A percentile compares a stretch with the other conserved stretches of the same genome.
Evolutionary conservation across 2,113 vertebrate genomes (phyloP).

Genomic region (Catharus bicknelli): DNA sequence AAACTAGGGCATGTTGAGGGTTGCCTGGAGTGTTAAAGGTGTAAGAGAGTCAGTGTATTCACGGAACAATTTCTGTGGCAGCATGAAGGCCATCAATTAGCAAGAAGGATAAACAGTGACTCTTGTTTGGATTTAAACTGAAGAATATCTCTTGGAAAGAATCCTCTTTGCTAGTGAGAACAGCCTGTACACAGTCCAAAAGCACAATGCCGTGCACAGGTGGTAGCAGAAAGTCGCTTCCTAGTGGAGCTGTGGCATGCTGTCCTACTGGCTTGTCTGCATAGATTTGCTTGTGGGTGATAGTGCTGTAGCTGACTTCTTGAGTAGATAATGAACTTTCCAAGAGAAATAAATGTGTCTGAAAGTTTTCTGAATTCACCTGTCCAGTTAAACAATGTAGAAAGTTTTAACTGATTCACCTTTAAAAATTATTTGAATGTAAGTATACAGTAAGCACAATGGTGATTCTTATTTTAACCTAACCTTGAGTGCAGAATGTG

Average conservation of each 20-base stretch:
- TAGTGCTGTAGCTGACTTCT: background rate
- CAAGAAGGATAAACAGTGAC: conserved; percentile 21
- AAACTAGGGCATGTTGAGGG: conserved; percentile 18
- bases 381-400: background rate
- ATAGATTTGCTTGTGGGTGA: background rate
- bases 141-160: conserved; percentile 33
- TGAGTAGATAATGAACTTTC: background rate
- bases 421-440: background rate
- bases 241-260: conserved; percentile 9
- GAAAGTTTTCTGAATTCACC: background rate
- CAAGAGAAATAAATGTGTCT: background rate
- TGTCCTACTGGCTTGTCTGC: conserved; percentile 31
- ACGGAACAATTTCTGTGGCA: conserved; percentile 25
- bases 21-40: conserved; percentile 10
- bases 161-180: background rate
- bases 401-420: background rate
- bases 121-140: conserved; percentile 16
- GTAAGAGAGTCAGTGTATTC: background rate
- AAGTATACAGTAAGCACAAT: background rate
- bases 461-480: background rate
- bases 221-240: background rate
- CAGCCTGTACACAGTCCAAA: background rate
- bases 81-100: conserved; percentile 14
- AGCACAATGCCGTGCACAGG: background rate
- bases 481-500: background rate